phyloP scores from a whole-genome alignment of 1,140 invertebrate genomes.

The Myzus persicae region DNA sequence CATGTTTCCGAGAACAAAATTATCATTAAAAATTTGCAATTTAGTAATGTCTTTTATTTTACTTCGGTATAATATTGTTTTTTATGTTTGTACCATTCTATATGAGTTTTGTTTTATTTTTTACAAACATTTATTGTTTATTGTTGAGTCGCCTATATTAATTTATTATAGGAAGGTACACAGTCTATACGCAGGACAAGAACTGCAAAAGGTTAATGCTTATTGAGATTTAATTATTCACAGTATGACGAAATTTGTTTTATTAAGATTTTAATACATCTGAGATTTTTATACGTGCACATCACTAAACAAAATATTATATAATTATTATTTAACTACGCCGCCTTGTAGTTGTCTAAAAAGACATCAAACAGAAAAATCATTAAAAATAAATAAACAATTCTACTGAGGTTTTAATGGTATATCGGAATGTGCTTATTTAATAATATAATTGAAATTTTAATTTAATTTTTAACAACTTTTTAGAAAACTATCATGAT shows the following conservation, averaged over 20 bases:
- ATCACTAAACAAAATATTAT: not conserved
- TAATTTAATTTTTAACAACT: slow-evolving; percentile 10
- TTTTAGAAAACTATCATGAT: not conserved
- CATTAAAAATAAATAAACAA: slow-evolving; percentile 7
- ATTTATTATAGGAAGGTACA: not conserved
- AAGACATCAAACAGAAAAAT: not conserved
- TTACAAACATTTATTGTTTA: not conserved
- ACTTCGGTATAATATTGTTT: not conserved
- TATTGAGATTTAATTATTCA: not conserved
- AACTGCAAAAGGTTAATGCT: slow-evolving; percentile 2
- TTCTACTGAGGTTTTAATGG: not conserved
- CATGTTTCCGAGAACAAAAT: not conserved
- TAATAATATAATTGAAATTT: not conserved
- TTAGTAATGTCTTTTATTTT: not conserved
- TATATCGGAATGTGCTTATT: not conserved
- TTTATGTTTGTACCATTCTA: not conserved
- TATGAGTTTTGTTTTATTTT: not conserved
- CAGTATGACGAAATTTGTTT: not conserved
- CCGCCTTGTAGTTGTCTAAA: too few species aligned
- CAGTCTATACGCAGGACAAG: not conserved
- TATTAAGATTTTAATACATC: not conserved
- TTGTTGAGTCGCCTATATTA: not conserved
- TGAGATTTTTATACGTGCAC: not conserved
- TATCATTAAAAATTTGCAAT: not conserved
- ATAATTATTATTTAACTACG: not conserved